Conservation (phyloP, 2,888 invertebrate species). For the Teleogryllus oceanicus region DNA sequence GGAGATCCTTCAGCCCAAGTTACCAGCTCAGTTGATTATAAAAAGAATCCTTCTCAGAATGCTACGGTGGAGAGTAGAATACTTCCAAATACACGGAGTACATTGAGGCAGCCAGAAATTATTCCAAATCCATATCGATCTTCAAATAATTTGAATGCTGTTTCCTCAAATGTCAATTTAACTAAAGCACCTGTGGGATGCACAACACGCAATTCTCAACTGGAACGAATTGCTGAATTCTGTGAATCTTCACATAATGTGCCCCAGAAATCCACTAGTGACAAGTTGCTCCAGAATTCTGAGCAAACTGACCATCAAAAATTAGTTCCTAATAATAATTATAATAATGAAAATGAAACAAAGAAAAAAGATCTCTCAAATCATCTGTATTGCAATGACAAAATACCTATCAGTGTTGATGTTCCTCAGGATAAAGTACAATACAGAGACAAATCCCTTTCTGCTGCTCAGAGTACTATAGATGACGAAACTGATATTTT, state of each 20-base stretch:
- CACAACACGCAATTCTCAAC: not conserved
- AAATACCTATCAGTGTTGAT: not conserved
- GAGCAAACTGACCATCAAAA: not conserved
- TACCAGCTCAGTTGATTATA: not conserved
- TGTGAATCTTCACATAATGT: not conserved
- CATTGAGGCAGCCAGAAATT: not conserved
- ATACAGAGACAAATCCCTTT: not conserved
- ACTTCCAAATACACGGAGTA: too few species aligned
- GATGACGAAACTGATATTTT: slow-evolving; percentile 35
- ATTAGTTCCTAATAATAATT: not conserved
- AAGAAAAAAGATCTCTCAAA: not conserved
- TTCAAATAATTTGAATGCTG: not conserved
- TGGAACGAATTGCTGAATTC: not conserved
- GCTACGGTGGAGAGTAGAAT: too few species aligned
- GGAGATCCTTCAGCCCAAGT: slow-evolving; percentile 42
- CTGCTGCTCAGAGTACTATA: not conserved
- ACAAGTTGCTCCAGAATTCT: not conserved
- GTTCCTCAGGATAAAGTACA: not conserved
- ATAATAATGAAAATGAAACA: not conserved
- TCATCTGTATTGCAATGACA: not conserved
- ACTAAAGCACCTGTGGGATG: not conserved
- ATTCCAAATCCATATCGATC: not conserved
- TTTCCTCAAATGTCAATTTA: not conserved
- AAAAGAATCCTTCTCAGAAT: not conserved
- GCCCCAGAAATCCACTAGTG: not conserved